Evolutionary conservation across 2,797 vertebrate genomes (phyloP).

Genomic region (Lepilemur ruficaudatus): DNA sequence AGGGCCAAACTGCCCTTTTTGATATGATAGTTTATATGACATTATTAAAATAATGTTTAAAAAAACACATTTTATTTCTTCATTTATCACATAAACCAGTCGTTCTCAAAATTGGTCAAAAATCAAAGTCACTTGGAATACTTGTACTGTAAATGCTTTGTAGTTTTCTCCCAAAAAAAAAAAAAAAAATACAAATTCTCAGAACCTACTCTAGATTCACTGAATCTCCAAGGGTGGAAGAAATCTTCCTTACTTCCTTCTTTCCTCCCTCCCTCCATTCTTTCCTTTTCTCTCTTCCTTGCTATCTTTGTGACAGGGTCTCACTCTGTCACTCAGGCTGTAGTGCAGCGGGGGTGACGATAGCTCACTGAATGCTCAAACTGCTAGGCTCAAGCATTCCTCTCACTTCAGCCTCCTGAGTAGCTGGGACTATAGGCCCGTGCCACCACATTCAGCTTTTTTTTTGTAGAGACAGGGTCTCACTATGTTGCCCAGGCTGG

Average conservation of each 20-base stretch:
- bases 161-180: too few relatives aligned
- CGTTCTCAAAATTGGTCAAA: not conserved
- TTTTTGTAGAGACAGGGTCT: not conserved
- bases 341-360: not conserved
- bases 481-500: not conserved
- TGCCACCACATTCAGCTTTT: not conserved
- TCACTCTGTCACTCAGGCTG: not conserved
- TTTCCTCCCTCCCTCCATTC: too few relatives aligned
- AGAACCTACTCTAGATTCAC: conserved; percentile 10
- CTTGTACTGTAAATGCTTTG: too few relatives aligned
- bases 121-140: not conserved
- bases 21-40: not conserved
- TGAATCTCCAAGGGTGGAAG: not conserved
- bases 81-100: not conserved
- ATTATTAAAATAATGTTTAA: conserved; percentile 2
- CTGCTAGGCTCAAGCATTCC: not conserved
- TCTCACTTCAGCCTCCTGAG: not conserved
- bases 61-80: not conserved
- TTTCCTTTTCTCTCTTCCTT: too few relatives aligned
- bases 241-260: not conserved
- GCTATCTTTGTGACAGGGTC: too few relatives aligned
- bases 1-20: not conserved
- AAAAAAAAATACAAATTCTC: conserved; percentile 27
- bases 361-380: not conserved
- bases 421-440: not conserved